Evolutionary conservation across 2,113 vertebrate species (phyloP), one percentile per base, ranked within the genome.

Genomic region (Cranoglanis bouderius): DNA sequence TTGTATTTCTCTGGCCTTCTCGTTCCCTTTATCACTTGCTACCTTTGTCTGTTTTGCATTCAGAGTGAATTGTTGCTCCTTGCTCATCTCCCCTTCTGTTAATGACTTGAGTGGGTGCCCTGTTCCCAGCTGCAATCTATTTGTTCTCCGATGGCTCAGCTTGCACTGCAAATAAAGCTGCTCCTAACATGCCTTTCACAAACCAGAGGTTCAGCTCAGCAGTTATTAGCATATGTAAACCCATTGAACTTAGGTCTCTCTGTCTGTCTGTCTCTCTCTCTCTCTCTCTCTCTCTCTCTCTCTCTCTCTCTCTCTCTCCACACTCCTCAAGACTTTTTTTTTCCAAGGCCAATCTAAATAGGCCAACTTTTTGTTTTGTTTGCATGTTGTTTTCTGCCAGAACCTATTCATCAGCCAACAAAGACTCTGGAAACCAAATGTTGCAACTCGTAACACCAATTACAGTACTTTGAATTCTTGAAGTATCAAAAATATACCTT

Each of bases 51-150:
- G 3, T 84, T 85, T 89, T 89, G 74, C 88, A 89, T 85, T 88
- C 88, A 78, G 55, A 80, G 70, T 51, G 82, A 51, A 88, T 85
- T 70, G 88, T 35, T 29, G 88, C 57, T 81, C 75, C 59, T 89
- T 55, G 53, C 83, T 89, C 83, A 55, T 85, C 88, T 80, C 83
- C 80, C 57, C 38, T 53, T 63, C 59, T 55, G 70, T 85, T 85
- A 89, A 89, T 85, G 83, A 85, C 83, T 89, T 89, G 57, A 85
- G 88, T 32, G 82, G 63, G 55, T 78, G 72, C 82, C 72, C 57
- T 80, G 88, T 85, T 89, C 83, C 84, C 83, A 40, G 46, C 72
- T 67, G 59, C 88, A 85, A 75, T 85, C 46, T 81, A 35, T 85
- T 89, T 81, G 83, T 85, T 77, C 82, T 89, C 84, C 75, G 38